Percentiles rank a stretch among this genome's conserved stretches.
phyloP scores from a whole-genome alignment of 2,113 vertebrate species.

The Ciconia boyciana region DNA sequence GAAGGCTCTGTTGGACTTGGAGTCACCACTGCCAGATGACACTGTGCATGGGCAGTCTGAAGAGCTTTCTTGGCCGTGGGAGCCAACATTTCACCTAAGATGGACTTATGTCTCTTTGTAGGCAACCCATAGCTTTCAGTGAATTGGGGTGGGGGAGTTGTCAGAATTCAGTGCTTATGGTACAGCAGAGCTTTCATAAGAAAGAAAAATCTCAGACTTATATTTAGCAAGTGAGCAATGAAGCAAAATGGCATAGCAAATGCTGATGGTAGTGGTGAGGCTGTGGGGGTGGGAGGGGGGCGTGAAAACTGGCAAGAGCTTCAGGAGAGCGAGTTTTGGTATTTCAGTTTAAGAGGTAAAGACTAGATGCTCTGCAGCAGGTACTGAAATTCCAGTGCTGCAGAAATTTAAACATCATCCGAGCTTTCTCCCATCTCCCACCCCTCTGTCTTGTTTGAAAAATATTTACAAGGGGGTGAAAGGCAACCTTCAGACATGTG shows the following conservation, averaged over 20 bases:
- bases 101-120: background rate
- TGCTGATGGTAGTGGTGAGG: conserved; percentile 29
- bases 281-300: conserved; percentile 27
- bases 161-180: background rate
- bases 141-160: background rate
- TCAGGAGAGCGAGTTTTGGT: background rate
- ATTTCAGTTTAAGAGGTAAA: conserved; percentile 12
- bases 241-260: conserved; percentile 47
- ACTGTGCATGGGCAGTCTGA: background rate
- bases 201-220: conserved; percentile 33
- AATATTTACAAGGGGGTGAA: conserved; percentile 49
- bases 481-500: conserved; percentile 38
- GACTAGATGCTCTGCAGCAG: background rate
- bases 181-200: conserved; percentile 5
- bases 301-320: conserved; percentile 39
- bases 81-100: background rate
- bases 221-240: conserved; percentile 57
- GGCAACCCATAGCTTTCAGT: background rate
- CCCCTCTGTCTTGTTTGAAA: conserved; percentile 35
- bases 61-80: background rate
- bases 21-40: background rate
- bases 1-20: background rate
- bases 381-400: background rate
- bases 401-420: background rate
- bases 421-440: conserved; percentile 31